Evolutionary conservation across 2,113 vertebrate species (phyloP).

Genomic region (Callocephalon fimbriatum): DNA sequence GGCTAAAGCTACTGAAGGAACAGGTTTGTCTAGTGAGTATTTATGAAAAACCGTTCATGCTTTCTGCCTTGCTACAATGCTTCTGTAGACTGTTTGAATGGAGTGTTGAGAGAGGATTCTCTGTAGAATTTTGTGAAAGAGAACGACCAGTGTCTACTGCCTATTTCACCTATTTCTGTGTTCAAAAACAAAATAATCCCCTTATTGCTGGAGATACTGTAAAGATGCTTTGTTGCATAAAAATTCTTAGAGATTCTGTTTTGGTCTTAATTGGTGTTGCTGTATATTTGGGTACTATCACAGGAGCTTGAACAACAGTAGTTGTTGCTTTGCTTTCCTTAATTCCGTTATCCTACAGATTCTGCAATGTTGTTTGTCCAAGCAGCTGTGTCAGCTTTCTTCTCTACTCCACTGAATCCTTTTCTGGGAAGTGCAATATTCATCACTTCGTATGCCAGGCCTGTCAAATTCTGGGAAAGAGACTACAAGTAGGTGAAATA

Average conservation of each 20-base stretch:
- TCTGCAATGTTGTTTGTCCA: slow-evolving; percentile 92
- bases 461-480: slow-evolving; percentile 93
- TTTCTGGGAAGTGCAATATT: slow-evolving; percentile 93
- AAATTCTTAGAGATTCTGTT: background rate
- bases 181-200: background rate
- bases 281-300: background rate
- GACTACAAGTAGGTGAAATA: slow-evolving; percentile 87
- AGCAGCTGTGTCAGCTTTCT: slow-evolving; percentile 86
- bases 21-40: background rate
- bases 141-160: background rate
- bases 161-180: background rate
- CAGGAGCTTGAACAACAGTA: background rate
- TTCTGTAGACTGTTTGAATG: background rate
- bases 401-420: slow-evolving; percentile 89
- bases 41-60: background rate
- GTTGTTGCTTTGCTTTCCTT: slow-evolving; percentile 69
- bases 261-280: background rate
- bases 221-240: background rate
- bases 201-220: background rate
- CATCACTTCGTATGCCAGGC: slow-evolving; percentile 91
- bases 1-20: background rate
- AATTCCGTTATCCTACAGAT: slow-evolving; percentile 75
- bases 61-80: background rate
- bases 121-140: background rate
- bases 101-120: background rate